Evolutionary conservation across 2,797 vertebrate genomes (phyloP), one percentile per base, ranked within the genome.

Genomic region (Eupleurogrammus muticus): DNA sequence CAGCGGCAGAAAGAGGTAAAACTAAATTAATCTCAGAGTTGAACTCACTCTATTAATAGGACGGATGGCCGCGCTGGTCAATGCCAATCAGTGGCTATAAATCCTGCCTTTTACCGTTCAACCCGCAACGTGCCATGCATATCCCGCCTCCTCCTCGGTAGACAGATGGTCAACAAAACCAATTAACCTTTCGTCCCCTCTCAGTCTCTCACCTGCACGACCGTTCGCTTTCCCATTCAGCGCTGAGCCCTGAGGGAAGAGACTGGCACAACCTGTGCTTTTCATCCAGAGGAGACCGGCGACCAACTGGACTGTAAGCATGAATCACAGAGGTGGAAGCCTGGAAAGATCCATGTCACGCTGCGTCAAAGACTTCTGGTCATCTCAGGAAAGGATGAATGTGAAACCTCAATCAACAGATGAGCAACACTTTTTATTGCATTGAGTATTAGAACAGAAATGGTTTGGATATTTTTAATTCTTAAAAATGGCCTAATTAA

Each of bases 131-230:
- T 56, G 38, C 49, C 21, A 34, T 80, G 67, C 61, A 70, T 38
- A 19, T 57, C 65, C 40, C 57, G 12, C 86, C 88, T 89, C 79
- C 74, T 70, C 79, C 81, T 84, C 83, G 54, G 76, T 74, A 92
- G 94, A 93, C 95, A 96, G 95, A 95, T 95, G 94, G 96, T 94
- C 94, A 93, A 92, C 82, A 74, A 92, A 97, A 94, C 91, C 92
- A 94, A 94, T 96, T 96, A 96, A 95, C 95, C 95, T 95, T 93
- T 93, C 84, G 82, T 63, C 66, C 82, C 84, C 85, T 90, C 87
- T 86, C 86, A 76, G 79, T 84, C 88, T 90, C 90, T 90, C 82
- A 63, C 85, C 90, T 90, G 84, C 86, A 48, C 67, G 64, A 5
- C 24, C 1, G 51, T 80, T 66, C 58, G 83, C 83, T 67, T 66